Base-by-base conservation (phyloP, 2,888 invertebrate species). In the Tolmerus cingulatus region DNA sequence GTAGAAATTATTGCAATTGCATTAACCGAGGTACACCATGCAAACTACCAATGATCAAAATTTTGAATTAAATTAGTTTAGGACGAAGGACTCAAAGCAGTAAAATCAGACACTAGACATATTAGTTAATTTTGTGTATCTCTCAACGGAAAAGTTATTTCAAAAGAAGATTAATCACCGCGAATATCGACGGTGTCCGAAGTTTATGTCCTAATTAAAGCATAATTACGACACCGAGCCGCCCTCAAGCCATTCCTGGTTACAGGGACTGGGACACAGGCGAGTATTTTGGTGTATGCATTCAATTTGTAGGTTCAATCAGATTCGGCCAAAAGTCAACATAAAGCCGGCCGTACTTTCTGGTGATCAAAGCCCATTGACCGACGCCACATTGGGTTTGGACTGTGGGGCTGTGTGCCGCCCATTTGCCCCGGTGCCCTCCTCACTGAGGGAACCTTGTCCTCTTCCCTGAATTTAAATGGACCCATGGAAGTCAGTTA, bases 281-380 rank as follows among this genome's bases (percentile, higher is more conserved):
- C 12, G 66, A 23, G 27, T 66, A 8, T n/a, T n/a, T n/a, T 16
- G 5, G 66, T 37, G 77, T 40, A 8, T 77, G 77, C 77, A 40
- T 77, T 77, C 77, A 77, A 77, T 77, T 77, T 77, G 77, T 34
- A 40, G 30, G 30, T 77, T 77, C 77, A 37, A 77, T 77, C 40
- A 40, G 77, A 77, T 77, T 77, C 23, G 37, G 19, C 77, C 40
- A 66, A 27, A 40, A 77, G 77, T 77, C 77, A 77, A 77, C 77
- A 77, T 19, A 37, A 30, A 77, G 16, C 77, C n/a, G 77, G 9
- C 77, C 40, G 40, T 66, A 57, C 40, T 30, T 76, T 30, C 76
- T 77, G 77, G 34, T 37, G 77, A 77, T 40, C 77, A 40, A 77
- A 77, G 37, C 77, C 77, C 77, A 77, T 77, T 77, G 37, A 77